These are phyloP conservation scores for Oreortyx pictus DNA, from an alignment of 2,797 vertebrate species.

Conservation along the genomic window DNA sequence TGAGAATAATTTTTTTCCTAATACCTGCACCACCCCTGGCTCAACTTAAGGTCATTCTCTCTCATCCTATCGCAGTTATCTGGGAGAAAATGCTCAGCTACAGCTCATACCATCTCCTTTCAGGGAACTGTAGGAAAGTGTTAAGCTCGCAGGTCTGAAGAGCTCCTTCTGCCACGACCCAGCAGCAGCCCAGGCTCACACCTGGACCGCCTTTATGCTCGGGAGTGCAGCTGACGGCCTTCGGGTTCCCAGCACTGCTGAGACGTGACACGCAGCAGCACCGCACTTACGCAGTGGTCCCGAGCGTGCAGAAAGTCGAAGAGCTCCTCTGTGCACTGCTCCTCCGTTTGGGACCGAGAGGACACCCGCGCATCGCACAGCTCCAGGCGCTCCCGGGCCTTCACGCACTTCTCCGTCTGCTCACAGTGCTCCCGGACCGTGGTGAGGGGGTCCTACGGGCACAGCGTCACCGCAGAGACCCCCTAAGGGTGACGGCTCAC, in stretches of 20 bases:
- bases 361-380: constrained; percentile 83
- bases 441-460: constrained; percentile 86
- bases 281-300: constrained; percentile 91
- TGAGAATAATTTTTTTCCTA: too few relatives aligned
- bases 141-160: neutral
- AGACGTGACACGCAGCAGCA: fast-evolving
- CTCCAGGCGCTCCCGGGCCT: constrained; percentile 85
- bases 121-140: neutral
- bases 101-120: too few relatives aligned
- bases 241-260: neutral
- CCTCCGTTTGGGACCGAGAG: constrained; percentile 82
- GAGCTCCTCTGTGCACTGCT: constrained; percentile 93
- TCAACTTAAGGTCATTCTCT: too few relatives aligned
- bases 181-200: neutral
- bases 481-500: neutral
- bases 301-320: constrained; percentile 93
- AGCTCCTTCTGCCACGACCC: neutral
- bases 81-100: too few relatives aligned
- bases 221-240: fast-evolving
- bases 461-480: neutral
- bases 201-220: fast-evolving
- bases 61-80: too few relatives aligned
- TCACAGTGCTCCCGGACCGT: constrained; percentile 86
- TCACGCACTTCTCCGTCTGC: constrained; percentile 85
- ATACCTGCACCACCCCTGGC: too few relatives aligned